phyloP scores from a whole-genome alignment of 1,140 invertebrate genomes.

The Hyles euphorbiae region DNA sequence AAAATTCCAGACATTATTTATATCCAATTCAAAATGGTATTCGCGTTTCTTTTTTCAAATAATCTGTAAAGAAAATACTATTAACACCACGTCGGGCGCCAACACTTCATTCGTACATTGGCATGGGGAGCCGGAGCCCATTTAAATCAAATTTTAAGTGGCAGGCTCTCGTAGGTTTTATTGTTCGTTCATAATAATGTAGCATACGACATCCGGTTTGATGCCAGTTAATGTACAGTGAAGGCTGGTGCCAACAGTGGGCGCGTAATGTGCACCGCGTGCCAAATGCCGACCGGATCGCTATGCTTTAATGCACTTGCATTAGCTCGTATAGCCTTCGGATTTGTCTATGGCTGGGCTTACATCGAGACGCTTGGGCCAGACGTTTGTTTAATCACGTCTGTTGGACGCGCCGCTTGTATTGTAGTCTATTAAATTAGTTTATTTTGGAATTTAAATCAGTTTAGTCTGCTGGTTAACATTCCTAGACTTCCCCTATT shows the following conservation, averaged over 20 bases:
- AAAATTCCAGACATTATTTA: too few species aligned
- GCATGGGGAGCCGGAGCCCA: conserved; percentile 12
- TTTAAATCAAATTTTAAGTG: conserved; percentile 43
- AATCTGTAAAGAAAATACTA: too few species aligned
- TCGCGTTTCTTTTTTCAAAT: too few species aligned
- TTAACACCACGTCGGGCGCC: conserved; percentile 39
- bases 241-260: conserved; percentile 49
- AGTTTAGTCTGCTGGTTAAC: too few species aligned
- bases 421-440: too few species aligned
- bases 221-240: conserved; percentile 55
- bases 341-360: neutral
- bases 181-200: conserved; percentile 59
- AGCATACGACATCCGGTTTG: conserved; percentile 62
- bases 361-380: too few species aligned
- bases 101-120: conserved; percentile 11
- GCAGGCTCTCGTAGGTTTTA: conserved; percentile 55
- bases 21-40: too few species aligned
- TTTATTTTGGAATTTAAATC: too few species aligned
- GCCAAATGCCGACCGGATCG: conserved; percentile 46
- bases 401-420: too few species aligned
- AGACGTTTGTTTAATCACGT: too few species aligned
- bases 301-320: conserved; percentile 36
- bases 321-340: conserved; percentile 36
- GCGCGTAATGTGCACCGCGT: conserved; percentile 52
- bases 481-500: too few species aligned